Evolutionary conservation across 1,140 invertebrate species (phyloP), one percentile per base, ranked within the genome.

Genomic region (Solenopsis invicta): DNA sequence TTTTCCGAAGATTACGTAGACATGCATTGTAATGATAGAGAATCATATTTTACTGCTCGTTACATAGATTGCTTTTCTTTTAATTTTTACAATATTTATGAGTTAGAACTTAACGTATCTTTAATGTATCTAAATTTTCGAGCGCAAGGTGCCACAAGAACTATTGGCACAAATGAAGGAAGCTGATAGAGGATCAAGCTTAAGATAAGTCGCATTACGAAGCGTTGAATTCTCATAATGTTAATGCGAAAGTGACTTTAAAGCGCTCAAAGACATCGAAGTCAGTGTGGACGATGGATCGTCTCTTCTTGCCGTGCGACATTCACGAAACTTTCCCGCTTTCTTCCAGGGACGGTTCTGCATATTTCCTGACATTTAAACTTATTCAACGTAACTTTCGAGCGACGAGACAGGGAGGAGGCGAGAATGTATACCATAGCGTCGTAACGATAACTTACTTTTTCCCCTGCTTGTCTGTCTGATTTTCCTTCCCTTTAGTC

Each of bases 281-380:
- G 45, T 61, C 54, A 41, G 21, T n/a, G 59, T 34, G 50, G 6
- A 41, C 56, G 64, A 66, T 24, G 71, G 76, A 37, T 67, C 45
- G 78, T 52, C 82, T 52, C 82, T 64, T 10, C 24, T 52, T 24
- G n/a, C 59, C 9, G 37, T 59, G 64, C 61, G 71, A 84, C 74
- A 56, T 45, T 54, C 37, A 16, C 61, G 37, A 71, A 77, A 88
- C 72, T 90, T 90, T 80, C 13, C n/a, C 13, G 34, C 64, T 82
- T 48, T 72, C 66, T 88, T 82, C 74, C 72, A 52, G 74, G 9
- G n/a, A 66, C 52, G 37, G 48, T 78, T 77, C 67, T 75, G 61
- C 34, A 67, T 52, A 86, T 86, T 86, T 86, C 52, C 62, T 77
- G 62, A 86, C 62, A 77, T 86, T 86, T 86, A 86, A 86, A 81